Percentiles rank a stretch among this genome's conserved stretches.
These are phyloP conservation scores for Eubasilissa regina DNA, from an alignment of 1,140 invertebrate species.

Conservation along the genomic window DNA sequence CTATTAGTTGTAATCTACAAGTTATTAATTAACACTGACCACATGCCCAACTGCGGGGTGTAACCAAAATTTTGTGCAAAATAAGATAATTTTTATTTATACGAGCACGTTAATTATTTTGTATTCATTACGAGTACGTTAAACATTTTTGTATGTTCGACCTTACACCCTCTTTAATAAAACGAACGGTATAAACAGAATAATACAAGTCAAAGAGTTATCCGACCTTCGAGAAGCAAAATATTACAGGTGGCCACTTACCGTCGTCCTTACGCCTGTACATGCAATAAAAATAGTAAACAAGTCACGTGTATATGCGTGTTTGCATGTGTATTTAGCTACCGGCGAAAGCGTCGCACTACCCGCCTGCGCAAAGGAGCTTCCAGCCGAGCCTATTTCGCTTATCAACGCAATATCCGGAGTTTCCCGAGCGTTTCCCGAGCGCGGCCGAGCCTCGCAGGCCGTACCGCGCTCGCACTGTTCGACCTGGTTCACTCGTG, in stretches of 20 bases:
- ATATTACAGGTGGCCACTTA: constrained; percentile 17
- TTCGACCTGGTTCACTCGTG: constrained; percentile 31
- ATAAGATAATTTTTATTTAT: too few species aligned
- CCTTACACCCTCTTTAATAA: too few species aligned
- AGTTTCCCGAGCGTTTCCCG: constrained; percentile 18
- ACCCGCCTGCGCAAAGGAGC: background rate
- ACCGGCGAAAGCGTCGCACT: background rate
- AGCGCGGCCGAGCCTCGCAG: constrained; percentile 33
- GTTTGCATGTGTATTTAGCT: background rate
- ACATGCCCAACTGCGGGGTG: too few species aligned
- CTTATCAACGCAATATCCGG: constrained; percentile 15
- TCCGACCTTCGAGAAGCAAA: background rate
- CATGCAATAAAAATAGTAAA: constrained; percentile 5
- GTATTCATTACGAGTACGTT: too few species aligned
- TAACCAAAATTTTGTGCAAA: too few species aligned
- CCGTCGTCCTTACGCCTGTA: background rate
- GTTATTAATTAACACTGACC: too few species aligned
- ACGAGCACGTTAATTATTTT: too few species aligned
- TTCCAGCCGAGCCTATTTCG: constrained; percentile 22
- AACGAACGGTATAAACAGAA: too few species aligned
- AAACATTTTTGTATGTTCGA: too few species aligned
- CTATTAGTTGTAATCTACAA: too few species aligned
- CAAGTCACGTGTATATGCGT: background rate
- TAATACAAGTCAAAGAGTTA: background rate
- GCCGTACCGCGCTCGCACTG: constrained; percentile 22